Base-by-base conservation (phyloP, 2,797 vertebrate species). In the Eospalax fontanierii region DNA sequence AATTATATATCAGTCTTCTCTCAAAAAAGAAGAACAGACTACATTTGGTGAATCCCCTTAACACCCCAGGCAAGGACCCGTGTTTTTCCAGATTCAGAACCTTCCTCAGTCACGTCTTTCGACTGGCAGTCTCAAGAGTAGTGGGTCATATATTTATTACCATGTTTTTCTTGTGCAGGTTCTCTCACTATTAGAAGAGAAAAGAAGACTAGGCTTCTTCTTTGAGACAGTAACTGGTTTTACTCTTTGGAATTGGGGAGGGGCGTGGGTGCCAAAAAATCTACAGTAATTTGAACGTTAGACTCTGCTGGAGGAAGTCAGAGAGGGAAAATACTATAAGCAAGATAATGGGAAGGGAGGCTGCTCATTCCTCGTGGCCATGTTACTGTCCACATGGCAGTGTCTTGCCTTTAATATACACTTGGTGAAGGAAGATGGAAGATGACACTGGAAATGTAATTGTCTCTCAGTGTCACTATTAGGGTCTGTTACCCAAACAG, bases 401-500 rank as follows among this genome's bases (percentile, higher is more conserved):
- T 28, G n/a, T 63, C 74, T 80, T 0, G 35, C 74, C 57, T 92
- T 54, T 78, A 94, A 94, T 63, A 94, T 63, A 95, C 92, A 95
- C 81, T 92, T 86, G 75, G 90, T 93, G 92, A 97, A 97, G 82
- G 90, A 96, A 93, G 93, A 93, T 22, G 79, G 79, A 96, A 95
- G 54, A 93, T 96, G 78, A 65, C 93, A 76, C 59, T 74, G 93
- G 91, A 97, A 95, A 87, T 82, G 63, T 78, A 95, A 78, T 93
- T 95, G 89, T 90, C 89, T 97, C 95, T 97, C 11, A 2, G 87
- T 28, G 5, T 78, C 97, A 38, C 61, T 92, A 5, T 92, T 97
- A 54, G 0, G 90, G 94, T 97, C 97, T 97, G 68, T 97, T 98
- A 80, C 35, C 87, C 28, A 96, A 97, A 96, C 81, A 96, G 89